Base-by-base conservation (phyloP, 1,140 invertebrate genomes). In the Drosophila varians region DNA sequence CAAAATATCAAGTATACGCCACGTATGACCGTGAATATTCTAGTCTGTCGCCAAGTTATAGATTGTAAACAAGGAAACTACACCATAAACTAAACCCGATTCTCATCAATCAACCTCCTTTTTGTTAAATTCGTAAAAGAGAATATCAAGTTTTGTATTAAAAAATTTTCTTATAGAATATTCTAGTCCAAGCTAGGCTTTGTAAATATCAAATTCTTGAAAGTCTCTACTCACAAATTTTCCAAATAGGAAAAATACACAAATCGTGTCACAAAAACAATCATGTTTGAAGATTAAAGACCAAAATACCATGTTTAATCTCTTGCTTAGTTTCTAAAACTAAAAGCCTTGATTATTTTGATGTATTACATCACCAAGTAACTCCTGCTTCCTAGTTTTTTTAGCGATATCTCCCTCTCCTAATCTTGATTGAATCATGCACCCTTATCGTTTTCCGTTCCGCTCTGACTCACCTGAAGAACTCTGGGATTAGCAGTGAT, bases 371-470 rank as follows among this genome's bases (percentile, higher is more conserved):
- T 16, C 36, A 38, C 36, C n/a, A 2, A 12, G 36, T 12, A 16
- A 12, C 31, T 36, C 31, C 31, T 3, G 2, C 14, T 14, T 38
- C 14, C n/a, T 16, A 3, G 14, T 1, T 8, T 23, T 19, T n/a
- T 2, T 23, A 19, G 40, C n/a, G 19, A 11, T 38, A 38, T 45
- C 42, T 26, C 8, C 2, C 11, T 2, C 4, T 6, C 42, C 40
- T 61, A 48, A 61, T 64, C 56, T 61, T 14, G 60, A 64, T 40
- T 61, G 28, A 61, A 64, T 38, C 60, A 61, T 38, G 16, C 40
- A 36, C 16, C 12, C 60, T 64, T 64, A 64, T 64, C 60, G 23
- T 18, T 11, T 3, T 45, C 61, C 58, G 23, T 12, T 7, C 34
- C 12, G 7, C 6, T 16, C 16, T 60, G 60, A 62, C 26, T 62